Percentiles rank a stretch among this genome's conserved stretches.
These are phyloP conservation scores for Petromus typicus DNA, from an alignment of 2,113 vertebrate genomes.

Conservation along the genomic window DNA sequence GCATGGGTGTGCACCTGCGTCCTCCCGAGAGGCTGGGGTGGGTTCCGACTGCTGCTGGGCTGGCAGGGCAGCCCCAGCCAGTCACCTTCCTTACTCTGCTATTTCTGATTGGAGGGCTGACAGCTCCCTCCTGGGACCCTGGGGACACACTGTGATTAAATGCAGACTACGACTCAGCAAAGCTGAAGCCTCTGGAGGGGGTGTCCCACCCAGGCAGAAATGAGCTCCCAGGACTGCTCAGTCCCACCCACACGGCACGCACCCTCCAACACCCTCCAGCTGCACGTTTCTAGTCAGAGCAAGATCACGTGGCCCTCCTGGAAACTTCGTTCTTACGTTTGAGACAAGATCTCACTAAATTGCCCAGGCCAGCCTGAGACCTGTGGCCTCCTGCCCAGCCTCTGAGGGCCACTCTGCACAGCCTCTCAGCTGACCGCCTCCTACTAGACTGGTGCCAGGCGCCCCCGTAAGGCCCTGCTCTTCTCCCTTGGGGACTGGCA, in stretches of 20 bases:
- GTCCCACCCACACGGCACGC: fast-evolving
- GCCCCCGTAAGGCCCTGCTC: fast-evolving
- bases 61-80: too few species aligned
- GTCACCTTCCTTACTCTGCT: fast-evolving
- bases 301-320: background rate
- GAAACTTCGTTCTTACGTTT: background rate
- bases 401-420: background rate
- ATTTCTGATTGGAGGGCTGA: too few species aligned
- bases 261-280: background rate
- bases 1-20: background rate
- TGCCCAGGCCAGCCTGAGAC: background rate
- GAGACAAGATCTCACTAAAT: background rate
- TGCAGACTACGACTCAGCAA: too few species aligned
- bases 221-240: background rate
- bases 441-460: fast-evolving
- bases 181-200: background rate
- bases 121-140: background rate
- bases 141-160: fast-evolving
- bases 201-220: fast-evolving
- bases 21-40: too few species aligned
- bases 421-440: background rate
- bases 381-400: background rate
- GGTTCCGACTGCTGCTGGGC: background rate
- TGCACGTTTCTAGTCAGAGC: fast-evolving
- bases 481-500: background rate